These are phyloP conservation scores for Cepaea nemoralis DNA, from an alignment of 1,140 invertebrate genomes.

Conservation along the genomic window DNA sequence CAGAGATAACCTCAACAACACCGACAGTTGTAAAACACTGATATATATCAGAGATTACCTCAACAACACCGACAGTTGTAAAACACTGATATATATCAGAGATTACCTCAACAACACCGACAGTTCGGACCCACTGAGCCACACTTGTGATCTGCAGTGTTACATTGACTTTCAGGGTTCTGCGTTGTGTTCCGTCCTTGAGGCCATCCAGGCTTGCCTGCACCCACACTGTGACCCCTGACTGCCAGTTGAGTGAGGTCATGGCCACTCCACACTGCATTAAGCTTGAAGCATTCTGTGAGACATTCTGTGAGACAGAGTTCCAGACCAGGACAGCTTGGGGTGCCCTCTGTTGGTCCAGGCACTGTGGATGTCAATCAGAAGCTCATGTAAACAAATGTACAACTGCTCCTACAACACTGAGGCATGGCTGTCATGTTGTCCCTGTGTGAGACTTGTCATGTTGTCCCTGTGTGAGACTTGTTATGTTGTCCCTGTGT, in stretches of 20 bases:
- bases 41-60: too few relatives aligned
- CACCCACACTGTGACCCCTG: slow-evolving; percentile 41
- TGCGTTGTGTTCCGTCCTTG: slow-evolving; percentile 46
- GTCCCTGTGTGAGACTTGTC: too few relatives aligned
- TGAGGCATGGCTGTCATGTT: too few relatives aligned
- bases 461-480: too few relatives aligned
- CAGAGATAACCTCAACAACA: too few relatives aligned
- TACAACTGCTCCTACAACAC: too few relatives aligned
- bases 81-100: too few relatives aligned
- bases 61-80: slow-evolving; percentile 21
- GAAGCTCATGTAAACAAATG: too few relatives aligned
- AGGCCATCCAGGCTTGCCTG: slow-evolving; percentile 49
- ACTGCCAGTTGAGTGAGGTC: slow-evolving; percentile 44
- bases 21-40: too few relatives aligned
- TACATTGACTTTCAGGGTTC: slow-evolving; percentile 31
- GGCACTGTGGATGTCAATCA: slow-evolving; percentile 45
- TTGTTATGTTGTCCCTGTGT: too few relatives aligned
- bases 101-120: slow-evolving; percentile 13
- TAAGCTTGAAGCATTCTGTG: slow-evolving; percentile 7
- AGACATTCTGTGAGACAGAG: too few relatives aligned
- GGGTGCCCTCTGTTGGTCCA: slow-evolving; percentile 41
- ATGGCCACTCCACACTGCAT: slow-evolving; percentile 45
- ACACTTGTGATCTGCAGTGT: slow-evolving; percentile 15
- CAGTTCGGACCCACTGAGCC: background rate
- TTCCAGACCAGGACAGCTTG: slow-evolving; percentile 50